These are phyloP conservation scores for Caenorhabditis sp. DNA, from an alignment of 2,888 invertebrate species.

Conservation along the genomic window DNA sequence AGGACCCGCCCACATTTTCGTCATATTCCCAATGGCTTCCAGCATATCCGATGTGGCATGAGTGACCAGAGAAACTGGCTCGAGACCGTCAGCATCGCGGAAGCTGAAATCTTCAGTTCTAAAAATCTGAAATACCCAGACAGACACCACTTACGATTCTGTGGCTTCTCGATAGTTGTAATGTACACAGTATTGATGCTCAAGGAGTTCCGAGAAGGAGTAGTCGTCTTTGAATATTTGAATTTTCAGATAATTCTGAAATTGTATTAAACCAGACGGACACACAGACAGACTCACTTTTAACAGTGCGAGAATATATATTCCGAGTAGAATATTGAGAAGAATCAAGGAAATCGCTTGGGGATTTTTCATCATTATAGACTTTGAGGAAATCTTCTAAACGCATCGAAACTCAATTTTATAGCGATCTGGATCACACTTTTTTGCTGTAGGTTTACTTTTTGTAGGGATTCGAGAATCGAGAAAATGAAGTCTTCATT, in stretches of 20 bases:
- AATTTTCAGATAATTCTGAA: background rate
- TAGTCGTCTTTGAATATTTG: background rate
- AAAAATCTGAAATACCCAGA: background rate
- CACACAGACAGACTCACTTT: background rate
- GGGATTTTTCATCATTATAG: background rate
- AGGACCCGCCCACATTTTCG: conserved; percentile 67
- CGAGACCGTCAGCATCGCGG: conserved; percentile 59
- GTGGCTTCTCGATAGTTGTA: conserved; percentile 20
- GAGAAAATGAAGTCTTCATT: conserved; percentile 2
- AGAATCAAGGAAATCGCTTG: background rate
- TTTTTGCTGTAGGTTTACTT: background rate
- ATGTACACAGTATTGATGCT: conserved; percentile 21
- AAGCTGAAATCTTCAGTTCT: conserved; percentile 34
- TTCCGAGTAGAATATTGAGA: background rate
- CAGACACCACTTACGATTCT: conserved; percentile 4
- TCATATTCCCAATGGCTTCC: conserved; percentile 18
- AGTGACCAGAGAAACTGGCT: conserved; percentile 65
- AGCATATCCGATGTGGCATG: conserved; percentile 66
- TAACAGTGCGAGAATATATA: background rate
- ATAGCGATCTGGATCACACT: background rate
- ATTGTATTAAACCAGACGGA: background rate
- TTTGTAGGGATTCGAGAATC: background rate
- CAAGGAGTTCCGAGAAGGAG: background rate
- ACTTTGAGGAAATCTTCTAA: background rate
- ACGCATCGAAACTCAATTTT: background rate